These are phyloP conservation scores for Caretta caretta DNA, from an alignment of 2,113 vertebrate species.

Conservation along the genomic window DNA sequence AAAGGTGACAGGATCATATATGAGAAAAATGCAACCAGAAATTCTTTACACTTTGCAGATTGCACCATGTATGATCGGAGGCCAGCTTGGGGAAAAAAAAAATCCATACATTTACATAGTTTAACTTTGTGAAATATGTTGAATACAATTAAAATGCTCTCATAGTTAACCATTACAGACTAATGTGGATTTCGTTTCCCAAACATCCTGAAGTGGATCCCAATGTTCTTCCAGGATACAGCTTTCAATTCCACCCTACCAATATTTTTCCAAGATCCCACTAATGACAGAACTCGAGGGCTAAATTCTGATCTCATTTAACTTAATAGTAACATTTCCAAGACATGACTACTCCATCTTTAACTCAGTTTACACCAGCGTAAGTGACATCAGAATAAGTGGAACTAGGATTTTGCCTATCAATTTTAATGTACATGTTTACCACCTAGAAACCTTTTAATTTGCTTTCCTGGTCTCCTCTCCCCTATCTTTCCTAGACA, in stretches of 20 bases:
- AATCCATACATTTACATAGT: conserved; percentile 35
- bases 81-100: neutral
- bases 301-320: neutral
- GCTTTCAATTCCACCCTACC: neutral
- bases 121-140: conserved; percentile 26
- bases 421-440: conserved; percentile 14
- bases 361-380: neutral
- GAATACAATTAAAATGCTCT: conserved; percentile 34
- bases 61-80: neutral
- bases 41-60: conserved; percentile 34
- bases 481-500: neutral
- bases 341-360: neutral
- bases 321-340: neutral
- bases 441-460: conserved; percentile 15
- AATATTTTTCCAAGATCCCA: neutral
- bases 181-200: neutral
- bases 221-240: neutral
- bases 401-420: neutral
- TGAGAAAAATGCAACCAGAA: conserved; percentile 48
- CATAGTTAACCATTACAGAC: neutral
- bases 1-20: conserved; percentile 47
- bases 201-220: neutral
- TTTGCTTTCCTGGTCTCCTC: conserved; percentile 41
- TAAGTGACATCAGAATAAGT: neutral
- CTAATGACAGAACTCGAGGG: neutral